phyloP scores from a whole-genome alignment of 2,888 invertebrate genomes.

The Rhagophthalmus giganteus region DNA sequence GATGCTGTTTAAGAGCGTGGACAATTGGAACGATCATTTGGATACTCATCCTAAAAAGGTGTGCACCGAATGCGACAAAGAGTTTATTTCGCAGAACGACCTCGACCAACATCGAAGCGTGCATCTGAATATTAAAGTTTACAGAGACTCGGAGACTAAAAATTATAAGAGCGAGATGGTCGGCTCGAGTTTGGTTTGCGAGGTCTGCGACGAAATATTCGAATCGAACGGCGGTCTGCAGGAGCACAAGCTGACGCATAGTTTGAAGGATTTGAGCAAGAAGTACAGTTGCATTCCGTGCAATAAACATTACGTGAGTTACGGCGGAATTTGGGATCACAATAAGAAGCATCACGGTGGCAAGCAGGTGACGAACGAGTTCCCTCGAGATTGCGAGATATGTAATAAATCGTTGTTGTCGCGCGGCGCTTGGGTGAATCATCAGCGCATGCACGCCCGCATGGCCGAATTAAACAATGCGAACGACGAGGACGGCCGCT shows the following conservation, averaged over 20 bases:
- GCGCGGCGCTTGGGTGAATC: conserved; percentile 45
- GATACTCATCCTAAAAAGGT: conserved; percentile 60
- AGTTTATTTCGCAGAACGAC: conserved; percentile 63
- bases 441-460: conserved; percentile 49
- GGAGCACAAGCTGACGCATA: conserved; percentile 48
- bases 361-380: conserved; percentile 27
- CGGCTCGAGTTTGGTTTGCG: conserved; percentile 55
- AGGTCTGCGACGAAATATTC: conserved; percentile 63
- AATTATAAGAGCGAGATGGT: conserved; percentile 61
- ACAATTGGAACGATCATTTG: conserved; percentile 63
- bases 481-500: conserved; percentile 19
- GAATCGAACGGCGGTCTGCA: conserved; percentile 54
- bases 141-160: conserved; percentile 65
- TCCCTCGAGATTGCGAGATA: conserved; percentile 45
- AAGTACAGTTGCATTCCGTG: conserved; percentile 62
- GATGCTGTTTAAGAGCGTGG: conserved; percentile 61
- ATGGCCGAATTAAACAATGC: conserved; percentile 9
- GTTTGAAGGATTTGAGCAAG: conserved; percentile 56
- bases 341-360: conserved; percentile 45
- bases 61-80: conserved; percentile 66
- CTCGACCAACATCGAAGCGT: conserved; percentile 68
- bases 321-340: conserved; percentile 48
- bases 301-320: conserved; percentile 55
- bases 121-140: conserved; percentile 68
- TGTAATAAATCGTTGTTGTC: conserved; percentile 47